Percentiles rank a stretch among this genome's conserved stretches.
Conservation (phyloP, 2,888 invertebrate species). For the Standfussiana lucernea region DNA sequence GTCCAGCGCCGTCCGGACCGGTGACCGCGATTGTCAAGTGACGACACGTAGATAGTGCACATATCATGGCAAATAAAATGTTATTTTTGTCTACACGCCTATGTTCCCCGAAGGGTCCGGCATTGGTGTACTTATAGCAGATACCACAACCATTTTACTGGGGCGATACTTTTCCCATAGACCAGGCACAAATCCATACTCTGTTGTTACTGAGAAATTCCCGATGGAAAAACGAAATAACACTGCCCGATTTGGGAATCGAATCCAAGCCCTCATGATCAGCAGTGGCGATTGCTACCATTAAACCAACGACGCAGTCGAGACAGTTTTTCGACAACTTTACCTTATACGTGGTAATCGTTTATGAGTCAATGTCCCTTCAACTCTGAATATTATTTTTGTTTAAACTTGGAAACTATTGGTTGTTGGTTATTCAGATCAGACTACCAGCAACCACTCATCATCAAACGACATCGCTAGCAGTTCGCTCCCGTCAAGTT, state of each 20-base stretch:
- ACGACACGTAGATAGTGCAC: background rate
- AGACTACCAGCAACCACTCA: background rate
- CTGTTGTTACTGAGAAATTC: background rate
- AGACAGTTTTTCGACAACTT: background rate
- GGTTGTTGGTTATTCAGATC: too few species aligned
- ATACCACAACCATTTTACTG: background rate
- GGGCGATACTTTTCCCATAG: background rate
- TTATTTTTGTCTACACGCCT: background rate
- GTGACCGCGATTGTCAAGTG: constrained; percentile 14
- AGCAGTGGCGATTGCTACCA: background rate
- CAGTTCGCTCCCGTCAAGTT: background rate
- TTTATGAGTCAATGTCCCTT: background rate
- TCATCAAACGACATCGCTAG: background rate
- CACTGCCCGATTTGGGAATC: background rate
- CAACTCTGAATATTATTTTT: background rate
- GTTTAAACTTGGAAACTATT: background rate
- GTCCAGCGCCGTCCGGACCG: background rate
- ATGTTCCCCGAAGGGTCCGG: background rate
- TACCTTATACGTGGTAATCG: background rate
- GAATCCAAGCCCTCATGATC: background rate
- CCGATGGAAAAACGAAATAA: background rate
- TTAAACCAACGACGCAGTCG: background rate
- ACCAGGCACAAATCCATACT: background rate
- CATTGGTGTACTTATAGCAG: background rate
- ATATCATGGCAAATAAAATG: background rate